Base-by-base conservation (phyloP, 2,888 invertebrate species). In the Latrodectus elegans region DNA sequence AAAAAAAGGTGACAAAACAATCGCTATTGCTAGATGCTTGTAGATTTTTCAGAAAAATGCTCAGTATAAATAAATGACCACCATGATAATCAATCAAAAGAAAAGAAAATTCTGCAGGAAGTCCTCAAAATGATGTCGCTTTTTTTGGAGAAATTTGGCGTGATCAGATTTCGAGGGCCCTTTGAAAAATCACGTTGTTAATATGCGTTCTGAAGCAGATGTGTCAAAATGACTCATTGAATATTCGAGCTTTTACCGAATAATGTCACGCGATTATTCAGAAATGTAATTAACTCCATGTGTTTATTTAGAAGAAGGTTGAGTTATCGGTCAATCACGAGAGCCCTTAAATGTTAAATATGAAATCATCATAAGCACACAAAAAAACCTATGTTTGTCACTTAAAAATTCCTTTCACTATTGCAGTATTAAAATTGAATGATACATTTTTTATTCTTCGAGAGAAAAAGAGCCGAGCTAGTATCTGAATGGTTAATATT, bases 181-280 rank as follows among this genome's bases (percentile, higher is more conserved):
- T 67, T 73, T 78, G 73, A 73, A 67, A 77, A 78, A 84, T 75
- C 79, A 68, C 73, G 70, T 75, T 86, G 80, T 86, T 86, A 86
- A 86, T 86, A 80, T 76, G 81, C 80, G 65, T 80, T 80, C 72
- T 80, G 76, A 76, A 86, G 81, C 72, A 65, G 72, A 73, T 72
- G 78, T 84, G 78, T 73, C 71, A 72, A 67, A 67, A 72, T 73
- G 72, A 77, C 71, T 78, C 84, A 84, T 84, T 84, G 77, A 71
- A 52, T 84, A 84, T 84, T 84, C 84, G 78, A 71, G 77, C 72
- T 67, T 64, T 78, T 73, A 78, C 72, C 84, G 67, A 78, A 67
- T 60, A 65, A 49, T 67, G 84, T 84, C 84, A 84, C 84, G 84
- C 84, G 67, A 78, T 73, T 67, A 70, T 71, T 53, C 78, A n/a